phyloP scores from a whole-genome alignment of 2,113 vertebrate species.

The Nannobrachium achirus region DNA sequence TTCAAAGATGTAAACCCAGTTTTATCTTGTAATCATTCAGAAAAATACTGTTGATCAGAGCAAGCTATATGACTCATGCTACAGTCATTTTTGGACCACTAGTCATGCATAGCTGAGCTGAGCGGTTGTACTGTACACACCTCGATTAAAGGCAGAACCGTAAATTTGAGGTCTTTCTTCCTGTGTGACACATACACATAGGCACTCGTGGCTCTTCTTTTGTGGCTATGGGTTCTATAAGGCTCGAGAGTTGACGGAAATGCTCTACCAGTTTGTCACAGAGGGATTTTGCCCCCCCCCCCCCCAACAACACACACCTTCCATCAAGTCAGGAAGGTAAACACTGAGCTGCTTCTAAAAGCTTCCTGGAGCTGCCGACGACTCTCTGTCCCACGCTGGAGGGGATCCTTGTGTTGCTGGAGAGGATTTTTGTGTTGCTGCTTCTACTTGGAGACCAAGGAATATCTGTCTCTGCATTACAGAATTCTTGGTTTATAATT shows the following conservation, averaged over 20 bases:
- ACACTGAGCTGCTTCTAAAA: conserved; percentile 46
- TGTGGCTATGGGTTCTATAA: conserved; percentile 33
- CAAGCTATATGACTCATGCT: conserved; percentile 26
- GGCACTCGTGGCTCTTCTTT: conserved; percentile 38
- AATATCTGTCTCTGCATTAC: conserved; percentile 41
- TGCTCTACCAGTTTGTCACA: conserved; percentile 53
- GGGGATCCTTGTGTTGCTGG: conserved; percentile 9
- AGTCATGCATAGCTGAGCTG: conserved; percentile 30
- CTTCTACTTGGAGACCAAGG: conserved; percentile 30
- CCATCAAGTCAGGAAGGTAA: conserved; percentile 67
- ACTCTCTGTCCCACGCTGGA: neutral
- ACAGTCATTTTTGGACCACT: conserved; percentile 15
- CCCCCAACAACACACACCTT: conserved; percentile 35
- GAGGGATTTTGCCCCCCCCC: conserved; percentile 30
- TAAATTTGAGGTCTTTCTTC: conserved; percentile 53
- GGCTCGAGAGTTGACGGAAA: conserved; percentile 42
- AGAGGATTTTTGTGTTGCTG: conserved; percentile 12
- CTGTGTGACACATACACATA: conserved; percentile 51
- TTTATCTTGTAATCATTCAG: too few species aligned
- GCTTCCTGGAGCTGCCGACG: conserved; percentile 45
- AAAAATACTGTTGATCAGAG: neutral
- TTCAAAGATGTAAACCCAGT: too few species aligned
- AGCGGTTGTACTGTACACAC: conserved; percentile 19
- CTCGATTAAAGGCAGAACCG: conserved; percentile 43
- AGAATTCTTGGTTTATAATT: too few species aligned